Evolutionary conservation across 2,888 invertebrate species (phyloP), one percentile per base, ranked within the genome.

Genomic region (Melanostoma mellinum): DNA sequence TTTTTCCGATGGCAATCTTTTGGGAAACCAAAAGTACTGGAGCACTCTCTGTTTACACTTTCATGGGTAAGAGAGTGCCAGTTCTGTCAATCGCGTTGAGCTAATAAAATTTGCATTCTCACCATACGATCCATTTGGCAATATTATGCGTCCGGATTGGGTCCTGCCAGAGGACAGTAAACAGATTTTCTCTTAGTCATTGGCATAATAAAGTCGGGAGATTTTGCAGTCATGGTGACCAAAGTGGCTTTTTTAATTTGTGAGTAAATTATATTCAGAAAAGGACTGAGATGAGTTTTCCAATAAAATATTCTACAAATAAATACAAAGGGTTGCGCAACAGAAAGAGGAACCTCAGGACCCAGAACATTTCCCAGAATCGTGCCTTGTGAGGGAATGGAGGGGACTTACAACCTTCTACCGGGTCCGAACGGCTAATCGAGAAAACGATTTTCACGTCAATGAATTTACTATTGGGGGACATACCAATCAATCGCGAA

Each of bases 61-160:
- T 80, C 63, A 75, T 48, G 71, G 20, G 76, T 65, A 40, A 65
- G 63, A 65, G 56, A 65, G 63, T 42, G 65, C 65, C 38, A 44
- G 80, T 76, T 76, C 40, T 58, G 71, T 76, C 65, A 81, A 76
- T 72, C 77, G 77, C 40, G 55, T 71, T 67, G 60, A 76, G 67
- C 65, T 58, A 67, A 81, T 76, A 81, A 81, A 81, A 81, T 72
- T 76, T 77, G 67, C 72, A 77, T 76, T 61, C 72, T 44, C 58
- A 50, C 60, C 53, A 63, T 68, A 61, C 60, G 67, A 63, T 50
- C 63, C 63, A 63, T 61, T 76, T 32, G 61, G 55, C 44, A 58
- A 55, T 56, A 44, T 65, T 52, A 56, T 77, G 50, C 65, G 55
- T 46, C 38, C 33, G 44, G 32, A 38, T 46, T 35, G 40, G 35